These are phyloP conservation scores for Telenomus remus DNA, from an alignment of 1,140 invertebrate genomes.

Conservation along the genomic window DNA sequence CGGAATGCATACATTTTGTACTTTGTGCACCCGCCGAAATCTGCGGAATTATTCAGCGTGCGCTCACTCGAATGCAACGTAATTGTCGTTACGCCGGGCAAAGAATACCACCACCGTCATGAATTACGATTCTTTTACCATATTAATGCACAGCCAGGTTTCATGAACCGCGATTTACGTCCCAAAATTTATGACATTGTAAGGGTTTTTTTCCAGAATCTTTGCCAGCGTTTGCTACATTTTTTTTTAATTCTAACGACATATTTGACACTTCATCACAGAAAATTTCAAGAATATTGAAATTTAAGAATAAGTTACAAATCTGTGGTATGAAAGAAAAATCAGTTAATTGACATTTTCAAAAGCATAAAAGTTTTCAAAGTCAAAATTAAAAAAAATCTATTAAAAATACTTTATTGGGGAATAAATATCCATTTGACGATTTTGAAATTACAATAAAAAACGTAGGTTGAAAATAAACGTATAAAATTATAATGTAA, in stretches of 20 bases:
- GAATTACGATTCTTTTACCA: conserved; percentile 41
- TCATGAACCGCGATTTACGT: conserved; percentile 20
- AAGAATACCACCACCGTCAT: conserved; percentile 9
- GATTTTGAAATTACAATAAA: no score
- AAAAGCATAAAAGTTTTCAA: no score
- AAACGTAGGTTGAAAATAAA: no score
- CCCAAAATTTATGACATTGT: conserved; percentile 16
- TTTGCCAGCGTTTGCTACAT: neutral
- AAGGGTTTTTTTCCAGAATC: neutral
- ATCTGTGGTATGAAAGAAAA: no score
- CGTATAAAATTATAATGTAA: no score
- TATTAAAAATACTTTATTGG: no score
- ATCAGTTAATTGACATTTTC: no score
- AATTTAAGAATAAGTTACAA: no score
- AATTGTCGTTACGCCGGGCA: conserved; percentile 41
- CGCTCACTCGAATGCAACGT: conserved; percentile 39
- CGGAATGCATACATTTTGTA: conserved; percentile 60
- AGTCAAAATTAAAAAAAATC: no score
- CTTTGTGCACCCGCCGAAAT: conserved; percentile 51
- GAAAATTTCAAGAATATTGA: no score
- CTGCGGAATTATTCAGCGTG: conserved; percentile 65
- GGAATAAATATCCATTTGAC: no score
- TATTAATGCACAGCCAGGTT: conserved; percentile 30
- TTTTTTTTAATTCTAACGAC: neutral
- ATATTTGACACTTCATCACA: no score